Evolutionary conservation across 2,888 invertebrate genomes (phyloP), one percentile per base, ranked within the genome.

Genomic region (Polymixis lichenea): DNA sequence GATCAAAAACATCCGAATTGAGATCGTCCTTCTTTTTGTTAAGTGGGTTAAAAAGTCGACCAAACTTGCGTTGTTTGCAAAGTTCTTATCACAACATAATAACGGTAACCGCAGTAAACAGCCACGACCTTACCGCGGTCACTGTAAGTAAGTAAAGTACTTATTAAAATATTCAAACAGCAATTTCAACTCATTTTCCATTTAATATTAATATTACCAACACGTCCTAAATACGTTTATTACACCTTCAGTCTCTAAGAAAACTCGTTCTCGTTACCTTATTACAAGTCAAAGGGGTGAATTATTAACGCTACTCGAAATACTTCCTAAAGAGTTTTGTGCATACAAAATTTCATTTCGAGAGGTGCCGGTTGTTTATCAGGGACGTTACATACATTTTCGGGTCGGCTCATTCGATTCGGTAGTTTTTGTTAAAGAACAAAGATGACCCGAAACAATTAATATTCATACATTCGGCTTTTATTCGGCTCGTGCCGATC

Each of bases 231-330:
- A 62, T 55, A 83, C 25, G 53, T 58, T 77, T 71, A 77, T 62
- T 51, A 71, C 62, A 70, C 53, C 58, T 72, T 38, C 25, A 28
- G 64, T 55, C 22, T 76, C 65, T 53, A 22, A 56, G 76, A 9
- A 4, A 78, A 70, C 66, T 76, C 73, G 53, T 75, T 83, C 73
- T 79, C 55, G 28, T 75, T 72, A 74, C 58, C 65, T 73, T 73
- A 79, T 75, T 72, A 73, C 43, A 72, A 86, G 66, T 83, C 77
- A 60, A 79, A 83, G 32, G 53, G 65, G 49, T 75, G 61, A 84
- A 84, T 79, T 75, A 75, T 75, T 75, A 83, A 86, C 58, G 32
- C 56, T 49, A 73, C 78, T 67, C 49, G 25, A 64, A 76, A 66
- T 86, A 72, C 71, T 74, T 83, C 13, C 25, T 32, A 17, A 75